Base-by-base conservation (phyloP, 2,113 vertebrate genomes). In the Prietella phreatophila region DNA sequence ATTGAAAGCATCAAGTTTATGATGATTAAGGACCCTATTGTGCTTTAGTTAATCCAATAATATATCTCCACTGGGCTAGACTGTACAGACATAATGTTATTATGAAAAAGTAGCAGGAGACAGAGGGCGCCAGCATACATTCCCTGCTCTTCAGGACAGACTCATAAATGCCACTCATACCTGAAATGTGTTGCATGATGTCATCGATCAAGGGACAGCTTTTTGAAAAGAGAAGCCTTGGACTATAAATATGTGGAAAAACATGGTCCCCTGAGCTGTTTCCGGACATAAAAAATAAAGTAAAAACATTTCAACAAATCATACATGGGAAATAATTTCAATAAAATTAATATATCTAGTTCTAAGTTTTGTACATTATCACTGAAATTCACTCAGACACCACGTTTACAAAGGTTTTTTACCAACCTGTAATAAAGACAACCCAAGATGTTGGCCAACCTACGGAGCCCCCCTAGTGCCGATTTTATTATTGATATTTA, bases 31-130 rank as follows among this genome's bases (percentile, higher is more conserved):
- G 33, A 67, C 11, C 63, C n/a, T 73, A 47, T 79, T 86, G 80
- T 78, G 80, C 84, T 86, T 86, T 76, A 86, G 80, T 30, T 89
- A 83, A 83, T 89, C 50, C n/a, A 86, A 86, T 86, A 67, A 83
- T 5, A 67, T 33, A 82, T 83, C 69, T 86, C 30, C 25, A 86
- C 78, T 75, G 42, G 79, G 79, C 84, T 82, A 42, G 39, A 83
- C 76, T 73, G 75, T 88, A 65, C 78, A 82, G 47, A 47, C 67
- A 15, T 89, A 82, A 86, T 76, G 27, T 33, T 65, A 73, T 85
- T 86, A 89, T 55, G 36, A 17, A 55, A 69, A 79, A 30, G 33
- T 17, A 80, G 36, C 53, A 69, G 71, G 55, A 86, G 80, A 89
- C 85, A 86, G 88, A 86, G 81, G 88, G 47, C 85, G 58, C 85